phyloP scores from a whole-genome alignment of 2,888 invertebrate species.

The Poecilobothrus nobilitatus region DNA sequence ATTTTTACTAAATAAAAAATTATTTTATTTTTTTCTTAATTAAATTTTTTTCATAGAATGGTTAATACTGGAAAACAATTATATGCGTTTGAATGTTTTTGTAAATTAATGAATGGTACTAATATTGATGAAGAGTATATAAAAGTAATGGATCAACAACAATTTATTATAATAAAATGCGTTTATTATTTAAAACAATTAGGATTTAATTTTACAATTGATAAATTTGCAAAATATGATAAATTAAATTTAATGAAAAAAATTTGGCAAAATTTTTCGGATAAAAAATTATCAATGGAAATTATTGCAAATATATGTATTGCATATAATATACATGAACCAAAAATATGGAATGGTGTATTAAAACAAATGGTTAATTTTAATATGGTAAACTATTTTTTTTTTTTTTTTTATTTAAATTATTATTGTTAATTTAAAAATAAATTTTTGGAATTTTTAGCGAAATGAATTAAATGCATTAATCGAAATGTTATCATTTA shows the following conservation, averaged over 20 bases:
- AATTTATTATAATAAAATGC: conserved; percentile 41
- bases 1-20: neutral
- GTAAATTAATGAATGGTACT: conserved; percentile 38
- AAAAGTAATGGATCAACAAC: conserved; percentile 34
- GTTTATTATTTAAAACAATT: conserved; percentile 40
- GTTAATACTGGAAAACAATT: conserved; percentile 37
- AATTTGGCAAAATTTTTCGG: conserved; percentile 39
- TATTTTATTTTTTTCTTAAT: neutral
- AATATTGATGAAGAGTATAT: conserved; percentile 27
- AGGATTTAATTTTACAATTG: conserved; percentile 39
- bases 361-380: conserved; percentile 42
- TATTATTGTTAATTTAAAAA: neutral
- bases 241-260: conserved; percentile 41
- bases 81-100: conserved; percentile 42
- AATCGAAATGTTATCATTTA: conserved; percentile 38
- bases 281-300: conserved; percentile 36
- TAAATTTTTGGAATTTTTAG: conserved; percentile 13
- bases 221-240: conserved; percentile 41
- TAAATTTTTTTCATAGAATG: conserved; percentile 17
- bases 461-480: conserved; percentile 33
- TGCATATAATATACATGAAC: conserved; percentile 38
- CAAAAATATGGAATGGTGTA: conserved; percentile 43
- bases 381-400: conserved; percentile 32
- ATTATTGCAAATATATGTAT: conserved; percentile 39
- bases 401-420: neutral